Conservation (phyloP, 2,113 vertebrate species). For the Pycnonotus jocosus region DNA sequence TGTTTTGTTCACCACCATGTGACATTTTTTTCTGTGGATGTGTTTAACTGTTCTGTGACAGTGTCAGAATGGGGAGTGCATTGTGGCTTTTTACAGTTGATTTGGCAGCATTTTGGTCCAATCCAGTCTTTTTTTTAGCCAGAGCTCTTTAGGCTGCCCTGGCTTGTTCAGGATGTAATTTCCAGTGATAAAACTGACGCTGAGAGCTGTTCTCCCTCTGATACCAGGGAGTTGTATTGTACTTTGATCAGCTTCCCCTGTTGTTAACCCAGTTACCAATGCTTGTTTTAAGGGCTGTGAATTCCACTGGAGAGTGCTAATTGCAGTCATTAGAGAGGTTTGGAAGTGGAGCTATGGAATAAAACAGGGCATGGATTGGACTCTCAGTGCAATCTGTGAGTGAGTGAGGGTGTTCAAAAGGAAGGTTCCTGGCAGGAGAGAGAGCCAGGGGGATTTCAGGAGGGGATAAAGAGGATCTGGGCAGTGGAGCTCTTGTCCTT, state of each 20-base stretch:
- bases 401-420: background rate
- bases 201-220: background rate
- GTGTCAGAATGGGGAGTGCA: background rate
- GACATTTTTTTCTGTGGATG: background rate
- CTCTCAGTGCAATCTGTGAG: no score
- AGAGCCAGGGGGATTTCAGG: background rate
- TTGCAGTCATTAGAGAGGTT: background rate
- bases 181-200: background rate
- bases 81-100: background rate
- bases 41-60: background rate
- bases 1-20: background rate
- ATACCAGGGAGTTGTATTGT: background rate
- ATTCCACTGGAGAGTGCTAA: background rate
- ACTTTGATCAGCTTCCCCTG: background rate
- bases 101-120: background rate
- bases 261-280: background rate
- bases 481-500: background rate
- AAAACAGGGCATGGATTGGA: background rate
- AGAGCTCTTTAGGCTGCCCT: background rate
- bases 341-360: background rate
- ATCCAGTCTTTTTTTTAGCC: no score
- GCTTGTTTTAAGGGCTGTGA: background rate
- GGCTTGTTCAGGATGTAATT: background rate
- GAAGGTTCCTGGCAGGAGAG: background rate
- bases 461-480: background rate